Evolutionary conservation across 2,797 vertebrate genomes (phyloP).

Genomic region (Aphelocoma californica): DNA sequence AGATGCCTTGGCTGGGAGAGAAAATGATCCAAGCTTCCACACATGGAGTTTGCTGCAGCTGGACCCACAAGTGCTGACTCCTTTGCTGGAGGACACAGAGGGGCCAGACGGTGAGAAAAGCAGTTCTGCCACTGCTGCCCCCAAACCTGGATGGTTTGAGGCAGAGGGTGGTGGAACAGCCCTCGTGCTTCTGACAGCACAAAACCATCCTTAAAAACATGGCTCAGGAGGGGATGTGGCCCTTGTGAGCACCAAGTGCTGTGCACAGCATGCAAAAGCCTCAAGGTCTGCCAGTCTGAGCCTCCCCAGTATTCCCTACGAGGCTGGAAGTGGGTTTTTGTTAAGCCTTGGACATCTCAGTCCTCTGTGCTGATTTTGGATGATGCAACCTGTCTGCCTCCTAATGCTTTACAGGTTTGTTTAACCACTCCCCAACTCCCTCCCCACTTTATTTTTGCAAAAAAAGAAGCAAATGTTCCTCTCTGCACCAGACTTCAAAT

Average conservation of each 20-base stretch:
- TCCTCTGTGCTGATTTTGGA: not conserved
- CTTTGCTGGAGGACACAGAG: conserved; percentile 12
- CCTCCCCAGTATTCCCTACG: accelerated
- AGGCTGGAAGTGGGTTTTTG: not conserved
- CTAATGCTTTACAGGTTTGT: not conserved
- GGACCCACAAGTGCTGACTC: conserved; percentile 46
- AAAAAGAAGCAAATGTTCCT: not conserved
- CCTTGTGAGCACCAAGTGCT: not conserved
- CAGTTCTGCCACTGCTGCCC: not conserved
- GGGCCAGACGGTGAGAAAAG: conserved; percentile 48
- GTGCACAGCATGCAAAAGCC: not conserved
- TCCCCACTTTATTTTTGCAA: not conserved
- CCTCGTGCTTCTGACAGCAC: not conserved
- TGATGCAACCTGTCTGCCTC: not conserved
- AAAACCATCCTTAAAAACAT: not conserved
- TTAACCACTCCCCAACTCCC: not conserved
- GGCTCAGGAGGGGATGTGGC: accelerated
- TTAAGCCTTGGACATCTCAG: not conserved
- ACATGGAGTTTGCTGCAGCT: conserved; percentile 42
- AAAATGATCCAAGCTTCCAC: conserved; percentile 44
- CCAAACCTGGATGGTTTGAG: not conserved
- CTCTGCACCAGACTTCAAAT: not conserved
- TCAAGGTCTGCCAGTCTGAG: not conserved
- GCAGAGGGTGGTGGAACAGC: not conserved
- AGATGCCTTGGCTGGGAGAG: conserved; percentile 50